Percentiles rank a stretch among this genome's conserved stretches.
Evolutionary conservation across 2,888 invertebrate genomes (phyloP).

Genomic region (Euplexia lucipara): DNA sequence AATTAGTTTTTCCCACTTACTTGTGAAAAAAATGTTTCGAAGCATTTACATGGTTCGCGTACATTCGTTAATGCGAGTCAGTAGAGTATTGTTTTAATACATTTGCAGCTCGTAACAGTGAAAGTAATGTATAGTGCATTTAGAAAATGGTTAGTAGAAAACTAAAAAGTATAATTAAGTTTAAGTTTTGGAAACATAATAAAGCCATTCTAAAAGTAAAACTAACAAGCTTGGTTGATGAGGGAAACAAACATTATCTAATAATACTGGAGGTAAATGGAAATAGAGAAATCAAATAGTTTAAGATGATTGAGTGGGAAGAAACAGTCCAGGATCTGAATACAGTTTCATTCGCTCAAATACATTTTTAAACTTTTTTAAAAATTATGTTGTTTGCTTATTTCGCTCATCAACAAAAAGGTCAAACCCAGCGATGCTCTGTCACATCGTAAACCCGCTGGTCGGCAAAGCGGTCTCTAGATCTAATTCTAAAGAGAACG

Average conservation of each 20-base stretch:
- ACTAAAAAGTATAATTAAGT: conserved; percentile 71
- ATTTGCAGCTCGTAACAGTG: conserved; percentile 50
- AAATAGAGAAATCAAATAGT: background rate
- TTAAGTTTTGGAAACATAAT: conserved; percentile 68
- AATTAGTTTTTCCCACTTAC: conserved; percentile 64
- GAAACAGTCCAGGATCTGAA: background rate
- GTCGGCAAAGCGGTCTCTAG: conserved; percentile 85
- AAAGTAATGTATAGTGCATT: conserved; percentile 58
- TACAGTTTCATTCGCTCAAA: background rate
- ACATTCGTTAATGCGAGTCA: conserved; percentile 51
- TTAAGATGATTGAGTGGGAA: background rate
- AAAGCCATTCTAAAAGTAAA: conserved; percentile 82
- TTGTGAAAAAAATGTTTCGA: conserved; percentile 43
- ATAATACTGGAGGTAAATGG: background rate
- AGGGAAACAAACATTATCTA: conserved; percentile 54
- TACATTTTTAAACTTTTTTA: background rate
- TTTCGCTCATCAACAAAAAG: conserved; percentile 66
- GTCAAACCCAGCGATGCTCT: conserved; percentile 80
- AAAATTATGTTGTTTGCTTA: background rate
- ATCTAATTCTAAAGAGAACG: conserved; percentile 71
- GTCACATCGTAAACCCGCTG: conserved; percentile 77
- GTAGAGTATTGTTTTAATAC: conserved; percentile 49
- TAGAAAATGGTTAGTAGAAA: conserved; percentile 75
- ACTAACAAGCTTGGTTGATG: conserved; percentile 77
- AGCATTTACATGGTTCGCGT: conserved; percentile 50